A percentile compares a stretch with the other conserved stretches of the same genome.
phyloP scores from a whole-genome alignment of 2,797 vertebrate genomes.

The Myotis findleyi region DNA sequence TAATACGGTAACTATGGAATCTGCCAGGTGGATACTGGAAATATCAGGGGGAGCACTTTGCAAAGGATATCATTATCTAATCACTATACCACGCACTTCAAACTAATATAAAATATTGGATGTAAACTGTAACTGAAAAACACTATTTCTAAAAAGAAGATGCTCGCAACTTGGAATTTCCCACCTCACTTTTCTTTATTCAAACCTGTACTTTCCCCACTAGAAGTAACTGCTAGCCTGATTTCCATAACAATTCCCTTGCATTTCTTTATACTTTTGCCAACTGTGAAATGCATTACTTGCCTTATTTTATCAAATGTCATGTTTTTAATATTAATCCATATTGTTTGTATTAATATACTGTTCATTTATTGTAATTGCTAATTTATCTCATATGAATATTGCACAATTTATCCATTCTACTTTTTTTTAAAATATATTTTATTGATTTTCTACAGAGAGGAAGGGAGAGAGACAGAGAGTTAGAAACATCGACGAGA shows the following conservation, averaged over 20 bases:
- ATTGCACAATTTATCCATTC: neutral
- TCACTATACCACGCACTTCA: neutral
- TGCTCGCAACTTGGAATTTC: neutral
- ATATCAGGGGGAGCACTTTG: neutral
- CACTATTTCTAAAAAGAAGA: neutral
- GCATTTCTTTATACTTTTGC: neutral
- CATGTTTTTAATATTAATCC: neutral
- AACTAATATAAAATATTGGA: neutral
- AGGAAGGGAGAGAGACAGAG: too few species aligned
- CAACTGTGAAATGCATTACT: neutral
- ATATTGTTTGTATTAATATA: neutral
- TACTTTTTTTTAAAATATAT: neutral
- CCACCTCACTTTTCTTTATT: neutral
- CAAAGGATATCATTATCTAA: neutral
- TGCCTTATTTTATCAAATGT: neutral
- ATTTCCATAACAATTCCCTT: neutral
- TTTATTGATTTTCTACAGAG: too few species aligned
- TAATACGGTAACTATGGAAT: neutral
- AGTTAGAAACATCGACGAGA: too few species aligned
- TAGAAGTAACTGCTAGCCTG: neutral
- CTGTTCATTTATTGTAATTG: neutral
- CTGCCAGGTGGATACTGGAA: neutral
- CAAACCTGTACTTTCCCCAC: neutral
- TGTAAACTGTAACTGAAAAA: neutral
- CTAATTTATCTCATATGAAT: neutral